Base-by-base conservation (phyloP, 2,888 invertebrate genomes). In the Junonia oenone region DNA sequence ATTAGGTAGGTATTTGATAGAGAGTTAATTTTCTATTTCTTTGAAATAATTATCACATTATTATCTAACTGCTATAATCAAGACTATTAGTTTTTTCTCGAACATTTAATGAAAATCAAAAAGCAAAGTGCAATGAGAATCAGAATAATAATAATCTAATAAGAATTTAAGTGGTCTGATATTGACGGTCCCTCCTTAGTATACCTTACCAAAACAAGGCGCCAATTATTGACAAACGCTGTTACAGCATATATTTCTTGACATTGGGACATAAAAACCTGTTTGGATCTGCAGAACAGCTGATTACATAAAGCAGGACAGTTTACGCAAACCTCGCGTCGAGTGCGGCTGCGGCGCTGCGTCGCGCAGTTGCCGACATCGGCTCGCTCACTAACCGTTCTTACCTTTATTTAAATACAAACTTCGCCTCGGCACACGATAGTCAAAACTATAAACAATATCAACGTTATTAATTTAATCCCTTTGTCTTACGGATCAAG, bases 231-330 rank as follows among this genome's bases (percentile, higher is more conserved):
- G 45, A 31, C 17, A 27, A 35, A 50, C 38, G 48, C 26, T 31
- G 37, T 45, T 49, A 62, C 59, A 56, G 55, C 51, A 58, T 31
- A n/a, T 40, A 51, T 63, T 58, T 56, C 63, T 61, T 66, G 67
- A 68, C 66, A 69, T 66, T 68, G 67, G 64, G 59, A 59, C 55
- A 59, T 58, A 58, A 62, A 62, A 74, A 69, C 73, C 66, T 71
- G 73, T 74, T 75, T 61, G 63, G 58, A 58, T 73, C 74, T 73
- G 70, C 71, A 72, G 76, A 78, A 72, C 63, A 68, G 71, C 65
- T 66, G 70, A 74, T 85, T 85, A 81, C 77, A 81, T 85, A 83
- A 85, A 74, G 72, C 75, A 72, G 73, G 74, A 72, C 68, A 69
- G 75, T 81, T 83, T 84, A 68, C 82, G 83, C 80, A 83, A 83